Percentiles rank a stretch among this genome's conserved stretches.
These are phyloP conservation scores for Sceloporus tristichus DNA, from an alignment of 2,113 vertebrate genomes.

Conservation along the genomic window DNA sequence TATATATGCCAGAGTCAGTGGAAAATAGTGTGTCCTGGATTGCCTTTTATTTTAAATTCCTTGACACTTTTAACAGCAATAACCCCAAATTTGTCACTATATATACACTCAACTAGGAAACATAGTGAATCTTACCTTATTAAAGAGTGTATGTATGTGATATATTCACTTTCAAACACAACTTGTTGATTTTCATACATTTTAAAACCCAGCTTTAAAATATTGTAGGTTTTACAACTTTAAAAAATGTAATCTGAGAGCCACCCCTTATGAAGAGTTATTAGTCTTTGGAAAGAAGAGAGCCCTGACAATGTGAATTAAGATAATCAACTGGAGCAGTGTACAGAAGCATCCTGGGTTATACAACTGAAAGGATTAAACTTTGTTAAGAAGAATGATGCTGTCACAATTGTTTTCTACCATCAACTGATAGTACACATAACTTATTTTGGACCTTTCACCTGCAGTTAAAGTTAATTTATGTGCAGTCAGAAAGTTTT, in stretches of 20 bases:
- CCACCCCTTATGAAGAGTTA: background rate
- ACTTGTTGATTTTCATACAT: background rate
- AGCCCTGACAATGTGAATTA: background rate
- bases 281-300: background rate
- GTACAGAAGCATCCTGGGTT: background rate
- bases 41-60: background rate
- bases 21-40: background rate
- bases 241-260: background rate
- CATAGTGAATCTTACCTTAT: background rate
- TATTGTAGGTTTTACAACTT: background rate
- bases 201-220: conserved; percentile 9
- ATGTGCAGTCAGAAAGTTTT: background rate
- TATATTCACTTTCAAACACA: background rate
- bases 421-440: background rate
- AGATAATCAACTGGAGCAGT: background rate
- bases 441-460: background rate
- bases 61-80: background rate
- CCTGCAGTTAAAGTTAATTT: background rate
- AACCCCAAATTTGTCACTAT: background rate
- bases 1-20: background rate
- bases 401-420: background rate
- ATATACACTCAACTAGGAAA: background rate
- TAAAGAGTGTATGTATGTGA: background rate
- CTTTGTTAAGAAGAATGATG: background rate
- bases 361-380: background rate